Evolutionary conservation across 2,113 vertebrate species (phyloP), one percentile per base, ranked within the genome.

Genomic region (Chloropsis cyanopogon): DNA sequence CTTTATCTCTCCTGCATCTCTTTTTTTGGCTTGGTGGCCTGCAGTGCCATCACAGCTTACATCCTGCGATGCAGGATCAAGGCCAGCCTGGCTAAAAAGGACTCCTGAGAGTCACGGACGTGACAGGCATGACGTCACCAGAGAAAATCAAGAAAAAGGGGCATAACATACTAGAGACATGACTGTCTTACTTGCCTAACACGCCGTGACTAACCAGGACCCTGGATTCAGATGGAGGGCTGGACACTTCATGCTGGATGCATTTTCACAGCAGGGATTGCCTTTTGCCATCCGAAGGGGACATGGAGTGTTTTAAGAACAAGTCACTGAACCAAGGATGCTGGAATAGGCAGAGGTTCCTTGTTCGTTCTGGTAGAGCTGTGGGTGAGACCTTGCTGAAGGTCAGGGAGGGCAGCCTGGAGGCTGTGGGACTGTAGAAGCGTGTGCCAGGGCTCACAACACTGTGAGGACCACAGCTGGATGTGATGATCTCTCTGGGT

Each of bases 1-100:
- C 90, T 99, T 93, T 98, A 98, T 88, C 83, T 97, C 77, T 98
- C 98, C 33, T 98, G 98, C 18, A 80, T 96, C 24, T 98, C 98
- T 13, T 99, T 99, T 94, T 98, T 98, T 5, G 69, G 95, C 15
- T 75, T 99, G 91, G 97, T 98, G 10, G 82, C 98, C 19, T 98
- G 98, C 42, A 98, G 98, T 37, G 61, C 98, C 17, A 42, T 97
- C 73, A 99, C 98, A 0, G 98, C 98, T 6, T 91, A 98, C 23
- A 35, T 98, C 72, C 93, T 98, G 81, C 97, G 97, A 59, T 87
- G 96, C 82, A 98, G 96, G 76, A 93, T 98, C 83, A 98, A 98
- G 90, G 97, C 91, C 44, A 94, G 95, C 68, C 98, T 99, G 94
- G 94, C 86, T 57, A 92, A 97, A 91, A 99, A 97, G 90, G 97